A percentile compares a stretch with the other conserved stretches of the same genome.
Evolutionary conservation across 2,113 vertebrate genomes (phyloP).

Genomic region (Smithornis capensis): DNA sequence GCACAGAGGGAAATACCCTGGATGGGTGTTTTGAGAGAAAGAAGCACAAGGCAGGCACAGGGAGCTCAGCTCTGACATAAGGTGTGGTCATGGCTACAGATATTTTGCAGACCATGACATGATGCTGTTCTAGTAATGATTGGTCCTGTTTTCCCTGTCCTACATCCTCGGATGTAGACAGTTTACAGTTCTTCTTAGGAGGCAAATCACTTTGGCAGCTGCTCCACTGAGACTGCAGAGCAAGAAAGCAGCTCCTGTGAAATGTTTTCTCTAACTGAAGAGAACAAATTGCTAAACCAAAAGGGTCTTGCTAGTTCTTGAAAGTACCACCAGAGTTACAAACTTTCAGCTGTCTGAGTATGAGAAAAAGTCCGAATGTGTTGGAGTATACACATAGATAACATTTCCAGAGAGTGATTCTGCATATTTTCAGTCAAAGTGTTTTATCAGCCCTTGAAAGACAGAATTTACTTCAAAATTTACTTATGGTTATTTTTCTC

Average conservation of each 20-base stretch:
- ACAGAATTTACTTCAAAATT: neutral
- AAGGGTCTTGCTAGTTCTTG: neutral
- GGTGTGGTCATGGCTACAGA: neutral
- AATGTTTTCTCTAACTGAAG: conserved; percentile 7
- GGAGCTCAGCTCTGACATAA: neutral
- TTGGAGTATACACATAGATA: neutral
- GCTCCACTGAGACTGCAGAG: neutral
- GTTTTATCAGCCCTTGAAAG: neutral
- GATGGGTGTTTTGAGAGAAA: neutral
- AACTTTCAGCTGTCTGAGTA: neutral
- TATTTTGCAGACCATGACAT: neutral
- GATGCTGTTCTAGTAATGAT: neutral
- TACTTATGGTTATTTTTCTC: neutral
- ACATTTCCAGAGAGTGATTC: neutral
- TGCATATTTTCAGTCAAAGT: neutral
- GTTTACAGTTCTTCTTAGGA: neutral
- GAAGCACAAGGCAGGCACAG: neutral
- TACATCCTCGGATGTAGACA: neutral
- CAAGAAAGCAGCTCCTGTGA: neutral
- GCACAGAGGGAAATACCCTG: neutral
- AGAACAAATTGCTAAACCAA: neutral
- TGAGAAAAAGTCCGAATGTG: neutral
- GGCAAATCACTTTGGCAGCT: conserved; percentile 36
- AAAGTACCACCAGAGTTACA: neutral
- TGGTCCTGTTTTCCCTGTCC: neutral